Evolutionary conservation across 2,797 vertebrate genomes (phyloP), one percentile per base, ranked within the genome.

Genomic region (Muraenolepis orangiensis): DNA sequence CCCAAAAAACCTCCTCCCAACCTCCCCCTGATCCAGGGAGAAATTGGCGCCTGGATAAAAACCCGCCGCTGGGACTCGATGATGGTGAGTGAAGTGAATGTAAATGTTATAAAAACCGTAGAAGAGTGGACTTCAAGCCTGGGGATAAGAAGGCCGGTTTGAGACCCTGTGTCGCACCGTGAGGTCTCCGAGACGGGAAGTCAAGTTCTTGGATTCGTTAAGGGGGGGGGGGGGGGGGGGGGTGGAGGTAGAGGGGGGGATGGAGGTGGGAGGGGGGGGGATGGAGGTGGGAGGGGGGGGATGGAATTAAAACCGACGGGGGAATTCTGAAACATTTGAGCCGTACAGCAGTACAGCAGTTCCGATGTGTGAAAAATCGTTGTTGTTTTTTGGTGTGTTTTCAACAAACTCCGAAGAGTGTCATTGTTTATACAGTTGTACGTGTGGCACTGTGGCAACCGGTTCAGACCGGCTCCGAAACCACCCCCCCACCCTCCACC

Each of bases 131-230:
- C 61, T 36, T 66, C 70, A 77, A 86, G 68, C 28, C 76, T 79
- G 20, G 72, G 51, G 78, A 79, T 51, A n/a, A 6, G 46, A 0
- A 1, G 74, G 82, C 70, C 70, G 34, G 72, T 30, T 74, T 11
- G 30, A 81, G 84, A 92, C 89, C 91, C 87, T 90, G 89, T 89
- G 83, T 81, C 82, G 73, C 75, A 86, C 87, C 80, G 66, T 61
- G 80, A 89, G 85, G 71, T 80, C 75, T 84, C 84, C 66, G 20
- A 75, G 72, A 8, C 67, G 51, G 36, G 73, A 77, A 78, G 84
- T 73, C 71, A 34, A 72, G 30, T 82, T 72, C 78, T 78, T 66
- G 42, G 68, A 71, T 73, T 20, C 69, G 68, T n/a, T 66, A 20
- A 3, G 10, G 26, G 64, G 6, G 46, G 20, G 46, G 4, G 40